A percentile compares a stretch with the other conserved stretches of the same genome.
These are phyloP conservation scores for Sebastes fasciatus DNA, from an alignment of 2,113 vertebrate species.

Conservation along the genomic window DNA sequence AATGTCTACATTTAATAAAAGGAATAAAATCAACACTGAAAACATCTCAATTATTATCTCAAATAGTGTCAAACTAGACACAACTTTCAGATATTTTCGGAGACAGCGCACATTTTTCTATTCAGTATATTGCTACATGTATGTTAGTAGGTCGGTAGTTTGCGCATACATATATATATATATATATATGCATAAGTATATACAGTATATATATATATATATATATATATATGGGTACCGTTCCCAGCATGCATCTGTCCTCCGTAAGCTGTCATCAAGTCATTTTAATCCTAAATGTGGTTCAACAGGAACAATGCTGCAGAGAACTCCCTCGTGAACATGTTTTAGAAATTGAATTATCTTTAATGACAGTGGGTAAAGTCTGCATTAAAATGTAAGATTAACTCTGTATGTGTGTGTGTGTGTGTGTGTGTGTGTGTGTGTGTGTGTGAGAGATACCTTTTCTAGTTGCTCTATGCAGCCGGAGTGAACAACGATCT, in stretches of 20 bases:
- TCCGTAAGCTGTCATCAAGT: background rate
- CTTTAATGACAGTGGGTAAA: background rate
- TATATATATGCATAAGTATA: no score
- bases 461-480: conserved; percentile 97
- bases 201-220: no score
- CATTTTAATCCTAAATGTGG: background rate
- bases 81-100: background rate
- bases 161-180: background rate
- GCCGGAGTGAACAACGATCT: conserved; percentile 94
- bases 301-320: background rate
- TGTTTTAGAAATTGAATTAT: background rate
- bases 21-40: background rate
- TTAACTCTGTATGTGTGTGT: conserved; percentile 13
- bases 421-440: conserved; percentile 15
- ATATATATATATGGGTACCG: no score
- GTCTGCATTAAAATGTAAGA: conserved; percentile 2
- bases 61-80: background rate
- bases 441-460: conserved; percentile 79
- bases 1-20: background rate
- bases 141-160: background rate
- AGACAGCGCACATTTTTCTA: background rate
- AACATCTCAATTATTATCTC: background rate
- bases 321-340: conserved; percentile 1
- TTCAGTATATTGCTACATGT: background rate
- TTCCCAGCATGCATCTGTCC: conserved; percentile 2